Base-by-base conservation (phyloP, 2,888 invertebrate genomes). In the Dione juno region DNA sequence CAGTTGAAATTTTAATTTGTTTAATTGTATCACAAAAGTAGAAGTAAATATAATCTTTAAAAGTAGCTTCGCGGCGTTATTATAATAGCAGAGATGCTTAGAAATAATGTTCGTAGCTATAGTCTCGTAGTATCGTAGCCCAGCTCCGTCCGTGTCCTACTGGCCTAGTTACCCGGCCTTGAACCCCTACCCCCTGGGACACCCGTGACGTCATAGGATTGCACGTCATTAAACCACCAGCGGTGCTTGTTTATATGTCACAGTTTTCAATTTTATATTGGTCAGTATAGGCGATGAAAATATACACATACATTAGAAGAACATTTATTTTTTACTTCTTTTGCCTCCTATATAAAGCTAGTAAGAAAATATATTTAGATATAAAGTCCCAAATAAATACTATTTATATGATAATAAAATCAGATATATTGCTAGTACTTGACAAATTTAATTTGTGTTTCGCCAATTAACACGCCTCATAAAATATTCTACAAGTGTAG, bases 161-260 rank as follows among this genome's bases (percentile, higher is more conserved):
- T 92, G 87, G 88, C 92, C 92, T 83, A 91, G 78, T 87, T 92
- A 83, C 78, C 75, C 89, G 90, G 86, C 92, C 92, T 92, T 92
- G 92, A 92, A 92, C 91, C 88, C 82, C 81, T 79, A 83, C 80
- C 82, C 80, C 77, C 75, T 77, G 70, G 71, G 59, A 77, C 77
- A 86, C 89, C 91, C 82, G 88, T 91, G 91, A 90, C 92, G 90
- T 79, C 77, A 78, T 65, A 70, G 71, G 59, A 53, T 61, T 68
- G 63, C 66, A 69, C 50, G 53, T 64, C 54, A 53, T 41, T 40
- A 52, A 53, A 53, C 53, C 37, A 41, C 40, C n/a, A 7, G 28
- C 16, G 14, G 16, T 19, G 54, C 43, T 35, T 43, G 16, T 53
- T 61, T 53, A 52, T n/a, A 35, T 45, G 10, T 45, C 11, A 61